phyloP scores from a whole-genome alignment of 2,113 vertebrate species.

The Cyphomyrus discorhynchus region DNA sequence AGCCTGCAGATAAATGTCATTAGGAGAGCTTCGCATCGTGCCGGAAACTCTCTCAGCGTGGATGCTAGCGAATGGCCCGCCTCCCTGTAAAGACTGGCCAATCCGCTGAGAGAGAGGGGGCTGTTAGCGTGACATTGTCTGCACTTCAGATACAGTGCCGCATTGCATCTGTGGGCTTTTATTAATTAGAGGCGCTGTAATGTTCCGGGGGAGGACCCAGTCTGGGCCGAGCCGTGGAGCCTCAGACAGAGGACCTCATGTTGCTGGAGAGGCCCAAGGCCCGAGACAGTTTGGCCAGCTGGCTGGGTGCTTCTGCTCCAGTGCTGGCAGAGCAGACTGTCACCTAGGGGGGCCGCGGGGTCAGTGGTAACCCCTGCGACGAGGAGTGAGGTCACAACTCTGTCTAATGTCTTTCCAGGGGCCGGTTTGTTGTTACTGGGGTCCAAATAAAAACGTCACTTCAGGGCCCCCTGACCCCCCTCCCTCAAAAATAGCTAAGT shows the following conservation, averaged over 20 bases:
- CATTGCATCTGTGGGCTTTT: neutral
- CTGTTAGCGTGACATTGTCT: neutral
- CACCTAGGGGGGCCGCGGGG: neutral
- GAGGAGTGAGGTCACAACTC: neutral
- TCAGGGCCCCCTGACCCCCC: neutral
- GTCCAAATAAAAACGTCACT: neutral
- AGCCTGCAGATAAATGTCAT: conserved; percentile 22
- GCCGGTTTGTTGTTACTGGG: neutral
- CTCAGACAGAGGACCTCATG: neutral
- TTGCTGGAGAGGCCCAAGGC: neutral
- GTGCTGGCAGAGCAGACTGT: neutral
- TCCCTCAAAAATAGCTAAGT: neutral
- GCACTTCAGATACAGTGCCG: neutral
- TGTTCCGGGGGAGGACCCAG: neutral
- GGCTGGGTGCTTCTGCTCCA: neutral
- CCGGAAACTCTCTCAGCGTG: conserved; percentile 16
- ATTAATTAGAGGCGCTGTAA: neutral
- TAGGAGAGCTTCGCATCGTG: neutral
- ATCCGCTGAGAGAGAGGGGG: neutral
- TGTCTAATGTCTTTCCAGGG: neutral
- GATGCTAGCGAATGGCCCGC: neutral
- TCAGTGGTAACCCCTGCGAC: neutral
- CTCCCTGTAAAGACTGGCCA: neutral
- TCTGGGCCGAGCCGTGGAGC: neutral
- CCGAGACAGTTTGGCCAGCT: neutral